Evolutionary conservation across 2,113 vertebrate genomes (phyloP), one percentile per base, ranked within the genome.

Genomic region (Neopipo cinnamomea): DNA sequence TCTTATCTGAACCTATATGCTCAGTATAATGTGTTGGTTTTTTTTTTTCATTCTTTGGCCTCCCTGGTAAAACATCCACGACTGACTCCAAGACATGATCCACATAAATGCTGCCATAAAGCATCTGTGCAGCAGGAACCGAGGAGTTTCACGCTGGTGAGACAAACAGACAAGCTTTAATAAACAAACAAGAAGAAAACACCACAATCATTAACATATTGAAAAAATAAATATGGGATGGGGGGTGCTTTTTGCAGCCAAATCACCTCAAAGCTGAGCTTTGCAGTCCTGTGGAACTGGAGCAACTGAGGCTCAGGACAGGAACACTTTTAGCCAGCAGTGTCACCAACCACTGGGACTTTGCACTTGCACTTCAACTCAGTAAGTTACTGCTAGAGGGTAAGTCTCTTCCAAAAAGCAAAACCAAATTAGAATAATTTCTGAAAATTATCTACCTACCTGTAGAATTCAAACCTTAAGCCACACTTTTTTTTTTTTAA

Each of bases 141-240:
- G 35, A 80, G 28, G 3, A 59, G 24, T 6, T 27, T 18, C 11
- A 6, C 58, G 30, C 23, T 5, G 28, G 11, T 8, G 49, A 47
- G 49, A 8, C 30, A 65, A 47, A 25, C 30, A 49, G 31, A 79
- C 6, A 13, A 35, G 53, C 18, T 62, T 68, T 67, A 53, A 47
- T 7, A 74, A 74, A 75, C 22, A 75, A 56, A 55, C 18, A 33
- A 37, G 16, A 23, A 75, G 47, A 56, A 87, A 56, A 44, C 14
- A 56, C 33, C 55, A 81, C 0, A 0, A 37, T 4, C 14, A 58
- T 28, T 62, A 7, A 14, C 15, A 75, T 5, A 2, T 17, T 18
- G 6, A 5, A 22, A 27, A 75, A 86, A 33, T 13, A 46, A 46
- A 46, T 21, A 21, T 20, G 14, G 41, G 14, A n/a, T n/a, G 44